phyloP scores from a whole-genome alignment of 2,797 vertebrate genomes.

The Caiman crocodilus region DNA sequence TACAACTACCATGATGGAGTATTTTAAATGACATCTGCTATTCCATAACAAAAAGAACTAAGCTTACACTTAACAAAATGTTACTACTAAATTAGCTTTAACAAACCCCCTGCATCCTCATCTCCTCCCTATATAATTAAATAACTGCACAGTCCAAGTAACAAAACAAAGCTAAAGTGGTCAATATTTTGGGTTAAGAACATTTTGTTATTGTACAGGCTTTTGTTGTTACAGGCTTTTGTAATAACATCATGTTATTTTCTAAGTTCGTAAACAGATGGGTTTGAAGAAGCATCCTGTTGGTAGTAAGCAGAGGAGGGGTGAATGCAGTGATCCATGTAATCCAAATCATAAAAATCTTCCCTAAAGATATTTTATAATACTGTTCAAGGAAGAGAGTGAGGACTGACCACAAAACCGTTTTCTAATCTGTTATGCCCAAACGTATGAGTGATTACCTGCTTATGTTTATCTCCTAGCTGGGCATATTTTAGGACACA shows the following conservation, averaged over 20 bases:
- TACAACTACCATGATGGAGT: not conserved
- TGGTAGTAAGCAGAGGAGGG: not conserved
- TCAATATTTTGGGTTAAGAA: not conserved
- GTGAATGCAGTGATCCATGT: not conserved
- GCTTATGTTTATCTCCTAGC: not conserved
- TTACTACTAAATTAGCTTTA: not conserved
- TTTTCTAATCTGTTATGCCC: not conserved
- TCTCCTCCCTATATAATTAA: not conserved
- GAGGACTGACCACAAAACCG: not conserved
- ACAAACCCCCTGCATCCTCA: not conserved
- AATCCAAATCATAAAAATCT: not conserved
- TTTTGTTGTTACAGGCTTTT: no score
- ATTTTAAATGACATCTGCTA: no score
- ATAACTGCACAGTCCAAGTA: not conserved
- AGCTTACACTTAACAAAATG: not conserved
- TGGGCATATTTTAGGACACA: not conserved
- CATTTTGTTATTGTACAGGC: no score
- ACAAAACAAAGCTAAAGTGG: slow-evolving; percentile 40
- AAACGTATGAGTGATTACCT: accelerated
- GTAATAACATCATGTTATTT: no score
- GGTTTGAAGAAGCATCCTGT: not conserved
- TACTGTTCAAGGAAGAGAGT: not conserved
- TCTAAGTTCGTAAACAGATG: not conserved
- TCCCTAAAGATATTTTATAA: not conserved
- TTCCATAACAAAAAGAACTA: not conserved